Conservation (phyloP, 2,797 vertebrate genomes). For the Podarcis siculus region DNA sequence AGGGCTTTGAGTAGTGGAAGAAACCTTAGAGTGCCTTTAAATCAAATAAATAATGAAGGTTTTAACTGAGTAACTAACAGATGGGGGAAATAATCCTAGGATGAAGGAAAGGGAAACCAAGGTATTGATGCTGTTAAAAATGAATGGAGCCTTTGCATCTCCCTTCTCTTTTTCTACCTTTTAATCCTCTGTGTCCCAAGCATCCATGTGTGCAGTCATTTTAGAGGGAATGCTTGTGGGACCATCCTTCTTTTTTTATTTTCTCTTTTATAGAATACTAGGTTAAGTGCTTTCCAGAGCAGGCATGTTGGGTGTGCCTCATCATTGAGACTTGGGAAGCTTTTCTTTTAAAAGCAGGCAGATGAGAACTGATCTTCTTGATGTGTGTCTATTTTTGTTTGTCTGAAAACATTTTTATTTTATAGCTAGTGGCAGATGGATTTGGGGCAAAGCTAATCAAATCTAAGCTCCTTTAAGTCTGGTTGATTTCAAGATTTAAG, state of each 20-base stretch:
- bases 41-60: not conserved
- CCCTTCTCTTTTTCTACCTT: not conserved
- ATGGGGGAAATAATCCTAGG: not conserved
- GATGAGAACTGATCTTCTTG: not conserved
- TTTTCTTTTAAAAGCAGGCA: not conserved
- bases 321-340: no score
- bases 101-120: not conserved
- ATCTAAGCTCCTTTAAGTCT: not conserved
- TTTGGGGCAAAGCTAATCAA: not conserved
- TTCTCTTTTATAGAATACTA: not conserved
- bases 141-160: not conserved
- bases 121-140: not conserved
- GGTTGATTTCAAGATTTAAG: not conserved
- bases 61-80: not conserved
- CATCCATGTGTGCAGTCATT: not conserved
- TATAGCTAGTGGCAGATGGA: not conserved
- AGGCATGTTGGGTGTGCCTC: not conserved
- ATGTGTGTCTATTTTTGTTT: no score
- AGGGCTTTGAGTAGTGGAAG: not conserved
- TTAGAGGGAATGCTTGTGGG: not conserved
- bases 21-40: not conserved
- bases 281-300: not conserved
- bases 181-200: no score
- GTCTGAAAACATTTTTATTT: not conserved
- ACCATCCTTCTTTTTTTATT: not conserved